Evolutionary conservation across 2,888 invertebrate genomes (phyloP).

Genomic region (Neoaliturus tenellus): DNA sequence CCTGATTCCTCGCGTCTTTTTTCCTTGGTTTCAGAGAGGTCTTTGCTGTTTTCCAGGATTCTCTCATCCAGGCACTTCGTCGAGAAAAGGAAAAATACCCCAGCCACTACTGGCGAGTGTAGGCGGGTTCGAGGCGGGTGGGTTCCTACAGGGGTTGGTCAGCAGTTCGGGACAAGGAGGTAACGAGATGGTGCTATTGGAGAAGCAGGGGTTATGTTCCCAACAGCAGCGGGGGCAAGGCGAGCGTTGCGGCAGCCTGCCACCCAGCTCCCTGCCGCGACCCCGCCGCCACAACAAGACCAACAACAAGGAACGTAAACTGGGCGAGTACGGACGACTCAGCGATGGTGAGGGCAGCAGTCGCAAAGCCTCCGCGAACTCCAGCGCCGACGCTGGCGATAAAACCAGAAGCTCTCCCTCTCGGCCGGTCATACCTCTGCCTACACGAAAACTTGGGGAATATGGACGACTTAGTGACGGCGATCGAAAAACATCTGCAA

Average conservation of each 20-base stretch:
- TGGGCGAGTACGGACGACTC: conserved; percentile 81
- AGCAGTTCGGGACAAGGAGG: conserved; percentile 72
- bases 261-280: conserved; percentile 83
- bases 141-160: conserved; percentile 71
- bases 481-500: conserved; percentile 55
- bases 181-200: conserved; percentile 82
- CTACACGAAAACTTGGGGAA: conserved; percentile 71
- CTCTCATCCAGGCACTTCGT: conserved; percentile 85
- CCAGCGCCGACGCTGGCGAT: conserved; percentile 70
- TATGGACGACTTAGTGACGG: conserved; percentile 71
- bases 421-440: conserved; percentile 50
- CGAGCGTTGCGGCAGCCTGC: conserved; percentile 77
- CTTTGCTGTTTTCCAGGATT: conserved; percentile 92
- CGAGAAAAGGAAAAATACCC: conserved; percentile 86
- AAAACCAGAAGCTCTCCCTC: conserved; percentile 56
- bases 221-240: conserved; percentile 83
- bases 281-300: conserved; percentile 77
- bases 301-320: conserved; percentile 63
- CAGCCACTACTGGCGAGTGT: conserved; percentile 84
- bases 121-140: conserved; percentile 69
- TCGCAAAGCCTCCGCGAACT: conserved; percentile 64
- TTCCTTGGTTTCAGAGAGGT: conserved; percentile 84
- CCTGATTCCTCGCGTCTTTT: conserved; percentile 63
- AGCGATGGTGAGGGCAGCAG: conserved; percentile 72
- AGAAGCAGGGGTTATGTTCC: conserved; percentile 86